These are phyloP conservation scores for Herpetotheres cachinnans DNA, from an alignment of 2,113 vertebrate species.

Conservation along the genomic window DNA sequence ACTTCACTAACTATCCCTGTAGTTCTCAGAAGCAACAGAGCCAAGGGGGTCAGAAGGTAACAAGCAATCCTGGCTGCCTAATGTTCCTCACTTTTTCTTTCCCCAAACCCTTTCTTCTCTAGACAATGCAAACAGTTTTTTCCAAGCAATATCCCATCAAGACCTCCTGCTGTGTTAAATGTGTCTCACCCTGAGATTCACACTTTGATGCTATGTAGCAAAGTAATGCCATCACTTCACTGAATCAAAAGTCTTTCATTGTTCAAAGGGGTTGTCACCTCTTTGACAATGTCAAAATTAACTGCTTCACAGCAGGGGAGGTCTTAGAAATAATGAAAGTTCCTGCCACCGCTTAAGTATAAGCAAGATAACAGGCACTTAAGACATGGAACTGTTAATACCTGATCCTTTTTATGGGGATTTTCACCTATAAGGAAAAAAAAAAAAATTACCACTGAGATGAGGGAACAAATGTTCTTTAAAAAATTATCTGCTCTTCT, in stretches of 20 bases:
- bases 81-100: neutral
- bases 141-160: neutral
- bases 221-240: neutral
- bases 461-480: neutral
- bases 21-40: neutral
- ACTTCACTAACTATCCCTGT: neutral
- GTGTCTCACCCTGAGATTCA: neutral
- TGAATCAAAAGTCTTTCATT: slow-evolving; percentile 13
- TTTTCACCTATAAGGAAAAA: neutral
- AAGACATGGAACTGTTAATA: neutral
- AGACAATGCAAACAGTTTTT: slow-evolving; percentile 10
- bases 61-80: neutral
- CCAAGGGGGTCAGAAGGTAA: neutral
- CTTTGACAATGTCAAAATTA: slow-evolving; percentile 41
- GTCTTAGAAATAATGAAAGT: slow-evolving; percentile 9
- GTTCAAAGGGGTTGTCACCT: neutral
- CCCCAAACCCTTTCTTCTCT: neutral
- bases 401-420: neutral
- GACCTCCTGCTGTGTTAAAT: neutral
- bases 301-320: slow-evolving; percentile 27
- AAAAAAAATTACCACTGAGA: neutral
- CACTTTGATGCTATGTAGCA: neutral
- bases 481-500: neutral
- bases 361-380: slow-evolving; percentile 34
- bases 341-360: neutral